These are phyloP conservation scores for Micrasema minimum DNA, from an alignment of 1,140 invertebrate species.

Conservation along the genomic window DNA sequence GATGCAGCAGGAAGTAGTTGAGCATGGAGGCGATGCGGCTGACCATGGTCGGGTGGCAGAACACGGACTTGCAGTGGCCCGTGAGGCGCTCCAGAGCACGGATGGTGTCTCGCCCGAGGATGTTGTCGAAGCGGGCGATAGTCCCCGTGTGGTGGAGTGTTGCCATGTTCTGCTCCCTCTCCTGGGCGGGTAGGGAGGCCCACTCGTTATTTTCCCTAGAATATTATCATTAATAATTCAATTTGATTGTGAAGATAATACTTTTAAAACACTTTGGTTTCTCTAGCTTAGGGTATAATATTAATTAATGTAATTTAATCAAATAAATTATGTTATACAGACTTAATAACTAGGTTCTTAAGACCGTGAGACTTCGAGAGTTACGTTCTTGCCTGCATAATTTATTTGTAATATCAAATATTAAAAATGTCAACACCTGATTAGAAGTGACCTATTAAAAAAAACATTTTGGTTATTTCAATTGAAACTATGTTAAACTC, in stretches of 20 bases:
- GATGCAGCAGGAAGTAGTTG: constrained; percentile 91
- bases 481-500: no score
- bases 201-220: constrained; percentile 69
- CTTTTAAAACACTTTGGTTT: no score
- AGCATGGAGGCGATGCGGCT: constrained; percentile 94
- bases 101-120: constrained; percentile 90
- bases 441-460: no score
- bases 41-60: constrained; percentile 91
- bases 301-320: background rate
- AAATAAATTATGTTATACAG: background rate
- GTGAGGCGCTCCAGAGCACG: constrained; percentile 86
- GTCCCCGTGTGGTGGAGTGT: constrained; percentile 84
- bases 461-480: no score
- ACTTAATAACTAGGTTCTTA: no score
- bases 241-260: background rate
- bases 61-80: constrained; percentile 85
- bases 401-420: no score
- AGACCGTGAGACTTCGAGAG: no score
- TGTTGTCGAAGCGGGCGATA: constrained; percentile 92
- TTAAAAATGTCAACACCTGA: no score
- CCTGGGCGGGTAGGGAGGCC: constrained; percentile 74
- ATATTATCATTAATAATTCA: no score
- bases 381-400: no score
- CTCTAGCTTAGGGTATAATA: no score
- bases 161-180: constrained; percentile 80